Evolutionary conservation across 2,797 vertebrate genomes (phyloP).

Genomic region (Clarias pachynema): DNA sequence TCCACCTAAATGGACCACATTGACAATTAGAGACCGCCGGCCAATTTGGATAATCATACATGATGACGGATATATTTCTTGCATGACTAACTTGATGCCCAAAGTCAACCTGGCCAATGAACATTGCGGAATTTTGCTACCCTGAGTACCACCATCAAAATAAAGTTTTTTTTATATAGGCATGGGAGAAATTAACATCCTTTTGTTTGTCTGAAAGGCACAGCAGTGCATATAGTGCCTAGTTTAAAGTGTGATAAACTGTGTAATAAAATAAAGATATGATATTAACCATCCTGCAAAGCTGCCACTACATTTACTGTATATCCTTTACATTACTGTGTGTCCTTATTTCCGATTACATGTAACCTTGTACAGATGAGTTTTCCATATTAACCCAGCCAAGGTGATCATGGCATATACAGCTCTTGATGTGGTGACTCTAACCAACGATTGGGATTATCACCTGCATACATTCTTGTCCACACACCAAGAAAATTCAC

Average conservation of each 20-base stretch:
- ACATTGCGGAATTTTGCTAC: neutral
- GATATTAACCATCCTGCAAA: neutral
- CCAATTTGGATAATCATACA: conserved; percentile 42
- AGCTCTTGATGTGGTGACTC: neutral
- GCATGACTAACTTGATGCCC: conserved; percentile 7
- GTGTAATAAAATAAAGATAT: neutral
- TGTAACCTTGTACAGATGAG: neutral
- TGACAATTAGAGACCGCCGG: conserved; percentile 51
- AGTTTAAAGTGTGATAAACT: neutral
- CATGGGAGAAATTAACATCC: neutral
- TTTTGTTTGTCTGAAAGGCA: neutral
- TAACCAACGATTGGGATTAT: neutral
- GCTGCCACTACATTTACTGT: neutral
- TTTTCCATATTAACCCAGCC: neutral
- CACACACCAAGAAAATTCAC: neutral
- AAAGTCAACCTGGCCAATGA: neutral
- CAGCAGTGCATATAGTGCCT: neutral
- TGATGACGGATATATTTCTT: conserved; percentile 36
- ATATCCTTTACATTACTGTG: neutral
- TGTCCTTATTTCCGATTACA: neutral
- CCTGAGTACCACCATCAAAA: neutral
- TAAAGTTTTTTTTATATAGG: neutral
- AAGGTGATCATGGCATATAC: neutral
- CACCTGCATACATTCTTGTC: neutral
- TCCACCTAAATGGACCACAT: conserved; percentile 43